These are phyloP conservation scores for Formica aserva DNA, from an alignment of 2,888 invertebrate species.

Conservation along the genomic window DNA sequence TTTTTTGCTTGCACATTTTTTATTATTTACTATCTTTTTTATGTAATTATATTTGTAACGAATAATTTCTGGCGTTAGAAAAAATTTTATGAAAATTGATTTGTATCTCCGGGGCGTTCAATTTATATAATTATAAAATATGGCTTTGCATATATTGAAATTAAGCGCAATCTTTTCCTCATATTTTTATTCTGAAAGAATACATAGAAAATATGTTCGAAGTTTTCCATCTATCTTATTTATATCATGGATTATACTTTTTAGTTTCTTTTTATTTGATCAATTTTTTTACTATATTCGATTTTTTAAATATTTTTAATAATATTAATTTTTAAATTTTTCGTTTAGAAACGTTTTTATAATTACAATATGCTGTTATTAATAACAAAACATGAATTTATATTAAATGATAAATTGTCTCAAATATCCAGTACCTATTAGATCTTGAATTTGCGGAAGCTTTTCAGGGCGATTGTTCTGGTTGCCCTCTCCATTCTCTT, in stretches of 20 bases:
- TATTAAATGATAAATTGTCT: slow-evolving; percentile 10
- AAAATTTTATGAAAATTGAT: slow-evolving; percentile 1
- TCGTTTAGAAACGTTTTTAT: background rate
- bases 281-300: background rate
- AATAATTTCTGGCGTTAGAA: background rate
- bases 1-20: slow-evolving; percentile 7
- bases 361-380: background rate
- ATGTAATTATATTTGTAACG: background rate
- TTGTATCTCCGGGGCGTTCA: background rate
- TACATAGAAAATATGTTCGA: background rate
- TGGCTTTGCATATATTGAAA: background rate
- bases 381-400: background rate
- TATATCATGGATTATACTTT: slow-evolving; percentile 1
- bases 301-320: background rate
- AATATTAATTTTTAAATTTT: background rate
- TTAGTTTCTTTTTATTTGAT: background rate
- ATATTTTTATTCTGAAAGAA: background rate
- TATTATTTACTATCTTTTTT: background rate
- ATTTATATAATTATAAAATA: background rate
- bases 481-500: background rate
- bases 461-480: background rate
- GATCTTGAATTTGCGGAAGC: background rate
- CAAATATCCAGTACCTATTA: slow-evolving; percentile 6
- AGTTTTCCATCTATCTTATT: background rate
- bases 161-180: background rate